Conservation (phyloP, 2,113 vertebrate species). For the Bettongia penicillata region DNA sequence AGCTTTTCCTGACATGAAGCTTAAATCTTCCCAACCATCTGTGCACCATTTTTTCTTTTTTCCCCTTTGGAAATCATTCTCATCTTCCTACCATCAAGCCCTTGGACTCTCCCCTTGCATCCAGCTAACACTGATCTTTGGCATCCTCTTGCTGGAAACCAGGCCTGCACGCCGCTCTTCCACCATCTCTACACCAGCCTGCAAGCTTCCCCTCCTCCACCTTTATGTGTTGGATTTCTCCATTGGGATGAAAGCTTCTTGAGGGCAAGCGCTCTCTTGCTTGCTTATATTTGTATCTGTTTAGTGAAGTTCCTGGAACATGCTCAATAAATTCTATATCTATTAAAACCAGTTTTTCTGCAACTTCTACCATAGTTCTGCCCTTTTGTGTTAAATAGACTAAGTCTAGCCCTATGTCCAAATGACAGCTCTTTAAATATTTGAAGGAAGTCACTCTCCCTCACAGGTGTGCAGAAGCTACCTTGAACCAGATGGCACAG, state of each 20-base stretch:
- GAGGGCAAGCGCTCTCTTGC: neutral
- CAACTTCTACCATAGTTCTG: neutral
- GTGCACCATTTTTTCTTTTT: neutral
- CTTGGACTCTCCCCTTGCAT: neutral
- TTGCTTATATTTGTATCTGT: neutral
- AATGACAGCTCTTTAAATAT: neutral
- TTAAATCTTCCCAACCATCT: neutral
- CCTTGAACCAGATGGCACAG: neutral
- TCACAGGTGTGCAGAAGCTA: neutral
- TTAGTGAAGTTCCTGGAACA: neutral
- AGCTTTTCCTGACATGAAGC: neutral
- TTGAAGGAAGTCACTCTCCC: neutral
- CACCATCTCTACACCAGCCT: neutral
- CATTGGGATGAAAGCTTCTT: neutral
- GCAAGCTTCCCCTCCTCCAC: neutral
- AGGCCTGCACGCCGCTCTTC: neutral
- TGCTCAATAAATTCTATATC: neutral
- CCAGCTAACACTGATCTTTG: neutral
- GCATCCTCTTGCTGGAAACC: neutral
- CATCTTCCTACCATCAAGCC: neutral
- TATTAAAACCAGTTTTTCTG: neutral
- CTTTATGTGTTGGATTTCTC: neutral
- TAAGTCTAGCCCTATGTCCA: neutral
- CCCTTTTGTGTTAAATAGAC: neutral
- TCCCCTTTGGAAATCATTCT: neutral